Evolutionary conservation across 2,888 invertebrate species (phyloP), one percentile per base, ranked within the genome.

Genomic region (Marronus borbonicus): DNA sequence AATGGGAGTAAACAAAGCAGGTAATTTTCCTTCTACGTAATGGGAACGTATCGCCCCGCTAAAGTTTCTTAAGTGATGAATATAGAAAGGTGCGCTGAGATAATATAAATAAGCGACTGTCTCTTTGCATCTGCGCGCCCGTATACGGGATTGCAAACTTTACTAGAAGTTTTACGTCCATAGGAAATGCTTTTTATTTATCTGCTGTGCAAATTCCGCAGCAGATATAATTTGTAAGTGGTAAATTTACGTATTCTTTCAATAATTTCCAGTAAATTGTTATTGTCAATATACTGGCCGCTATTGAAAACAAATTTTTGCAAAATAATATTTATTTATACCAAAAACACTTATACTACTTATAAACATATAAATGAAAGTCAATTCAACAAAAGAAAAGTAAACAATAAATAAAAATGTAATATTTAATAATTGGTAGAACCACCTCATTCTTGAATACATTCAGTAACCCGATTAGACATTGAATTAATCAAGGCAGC

Each of bases 1-100:
- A 70, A 70, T 58, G 55, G 36, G 39, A 55, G 70, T 77, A 77
- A 77, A 69, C 77, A 76, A 58, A 68, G 58, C 66, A 70, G 68
- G 70, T 68, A 60, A 77, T 77, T 70, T 77, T 49, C 70, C 31
- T 55, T 52, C 58, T 17, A 31, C 10, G 58, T 70, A 70, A 58
- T 70, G 70, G 70, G 55, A 50, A 70, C 49, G 55, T 70, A 70
- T 70, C 70, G 55, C 55, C 69, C 55, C 49, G 66, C 66, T 68
- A 50, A 68, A 36, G 49, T 68, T 68, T 68, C 50, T 68, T 24
- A 68, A 36, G 49, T 68, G 66, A 65, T 65, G 65, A 65, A 65
- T 65, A 65, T 65, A 39, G 65, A 65, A 65, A 39, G 39, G 65
- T 65, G 17, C 14, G 31, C 28, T 65, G 14, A 17, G 65, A 65